A percentile compares a stretch with the other conserved stretches of the same genome.
Evolutionary conservation across 2,113 vertebrate genomes (phyloP).

Genomic region (Ranitomeya imitator): DNA sequence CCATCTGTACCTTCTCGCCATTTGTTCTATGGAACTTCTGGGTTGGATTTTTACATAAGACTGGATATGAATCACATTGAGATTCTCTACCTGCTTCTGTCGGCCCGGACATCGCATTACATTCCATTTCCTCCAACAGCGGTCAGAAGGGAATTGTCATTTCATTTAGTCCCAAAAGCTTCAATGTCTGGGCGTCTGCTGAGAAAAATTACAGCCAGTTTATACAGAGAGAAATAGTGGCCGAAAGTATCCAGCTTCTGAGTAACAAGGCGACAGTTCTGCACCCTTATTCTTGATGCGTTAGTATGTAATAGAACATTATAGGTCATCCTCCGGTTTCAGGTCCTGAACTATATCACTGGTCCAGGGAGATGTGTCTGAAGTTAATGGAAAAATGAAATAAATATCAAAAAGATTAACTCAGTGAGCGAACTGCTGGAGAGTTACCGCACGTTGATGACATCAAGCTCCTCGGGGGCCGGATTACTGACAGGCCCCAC

Average conservation of each 20-base stretch:
- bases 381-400: no score
- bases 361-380: neutral
- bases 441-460: neutral
- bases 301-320: neutral
- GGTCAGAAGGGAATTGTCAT: conserved; percentile 15
- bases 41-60: neutral
- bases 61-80: neutral
- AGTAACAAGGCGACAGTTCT: neutral
- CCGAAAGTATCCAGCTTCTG: neutral
- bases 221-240: neutral
- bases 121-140: conserved; percentile 25
- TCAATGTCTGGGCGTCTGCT: neutral
- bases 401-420: no score
- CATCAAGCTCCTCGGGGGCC: neutral
- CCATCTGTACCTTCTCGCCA: neutral
- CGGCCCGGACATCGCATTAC: neutral
- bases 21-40: neutral
- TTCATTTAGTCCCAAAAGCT: conserved; percentile 6
- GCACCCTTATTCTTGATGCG: neutral
- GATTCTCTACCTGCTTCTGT: conserved; percentile 7
- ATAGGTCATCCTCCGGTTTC: neutral
- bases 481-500: neutral
- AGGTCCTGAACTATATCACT: no score
- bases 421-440: neutral
- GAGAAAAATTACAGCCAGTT: conserved; percentile 16